Evolutionary conservation across 64 coral and sea anemone species (phyloP).

Genomic region (Montipora cactus): DNA sequence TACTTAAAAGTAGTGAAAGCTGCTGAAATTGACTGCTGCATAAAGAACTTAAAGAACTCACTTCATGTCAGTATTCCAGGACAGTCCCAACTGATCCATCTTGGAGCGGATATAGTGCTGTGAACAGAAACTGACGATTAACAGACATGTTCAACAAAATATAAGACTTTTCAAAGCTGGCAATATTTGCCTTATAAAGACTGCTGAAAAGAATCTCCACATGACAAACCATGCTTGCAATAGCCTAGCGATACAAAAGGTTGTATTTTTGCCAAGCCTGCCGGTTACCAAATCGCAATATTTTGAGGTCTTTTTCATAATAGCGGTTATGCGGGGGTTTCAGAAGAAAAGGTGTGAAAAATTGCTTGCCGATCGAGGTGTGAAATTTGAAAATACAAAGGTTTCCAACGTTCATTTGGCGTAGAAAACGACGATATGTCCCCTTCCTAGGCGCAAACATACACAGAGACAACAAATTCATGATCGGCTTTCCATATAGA

Average conservation of each 20-base stretch:
- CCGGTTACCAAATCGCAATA: too few species aligned
- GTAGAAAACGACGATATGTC: neutral
- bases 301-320: too few species aligned
- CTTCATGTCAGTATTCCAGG: neutral
- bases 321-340: too few species aligned
- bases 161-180: too few species aligned
- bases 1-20: too few species aligned
- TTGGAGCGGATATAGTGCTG: neutral
- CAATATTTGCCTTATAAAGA: too few species aligned
- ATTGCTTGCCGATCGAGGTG: neutral
- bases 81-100: neutral
- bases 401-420: neutral
- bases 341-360: neutral
- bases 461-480: neutral
- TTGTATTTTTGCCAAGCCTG: too few species aligned
- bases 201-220: too few species aligned
- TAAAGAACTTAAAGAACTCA: neutral
- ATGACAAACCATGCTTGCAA: too few species aligned
- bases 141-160: neutral
- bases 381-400: neutral
- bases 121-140: neutral
- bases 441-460: neutral
- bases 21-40: too few species aligned
- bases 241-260: too few species aligned
- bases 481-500: neutral